Evolutionary conservation across 2,797 vertebrate genomes (phyloP), one percentile per base, ranked within the genome.

Genomic region (Psittacula derbiana): DNA sequence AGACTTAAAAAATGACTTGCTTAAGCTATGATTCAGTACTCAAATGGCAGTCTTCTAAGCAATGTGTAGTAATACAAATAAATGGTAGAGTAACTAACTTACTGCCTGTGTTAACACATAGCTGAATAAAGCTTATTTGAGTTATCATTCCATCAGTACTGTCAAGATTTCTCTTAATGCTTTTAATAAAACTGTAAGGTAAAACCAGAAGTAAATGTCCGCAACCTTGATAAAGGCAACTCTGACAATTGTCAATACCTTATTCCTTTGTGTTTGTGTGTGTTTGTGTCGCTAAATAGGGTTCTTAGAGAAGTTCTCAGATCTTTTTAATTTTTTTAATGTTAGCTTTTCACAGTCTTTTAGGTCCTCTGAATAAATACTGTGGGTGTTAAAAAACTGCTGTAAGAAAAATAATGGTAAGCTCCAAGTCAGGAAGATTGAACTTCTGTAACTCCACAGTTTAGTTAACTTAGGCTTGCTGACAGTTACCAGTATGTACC

Each of bases 301-400:
- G 21, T 80, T 87, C 16, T 47, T 72, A 20, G 71, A 65, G 28
- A 80, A 84, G 14, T 57, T 73, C 43, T 50, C 12, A 86, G 27
- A 31, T 83, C 27, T 5, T 19, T 76, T 72, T 41, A 41, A 4
- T 23, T 69, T 25, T 46, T 66, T 92, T 86, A 36, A 40, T 4
- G 0, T 3, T 33, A 44, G 21, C 38, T 4, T 0, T 53, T 83
- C 24, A 30, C 0, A 8, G 7, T 69, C 31, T 82, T 75, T 40
- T 14, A 41, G 28, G 8, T 43, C 88, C 28, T 76, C 20, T 73
- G 27, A 52, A n/a, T 61, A 58, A 83, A 65, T 61, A 16, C 31
- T 69, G 3, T 14, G 52, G 3, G 19, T 72, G 8, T 58, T 78
- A 15, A 75, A 91, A 61, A 71, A 10, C 3, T 55, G 3, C 21